These are phyloP conservation scores for Margarornis squamiger DNA, from an alignment of 2,797 vertebrate species.

Conservation along the genomic window DNA sequence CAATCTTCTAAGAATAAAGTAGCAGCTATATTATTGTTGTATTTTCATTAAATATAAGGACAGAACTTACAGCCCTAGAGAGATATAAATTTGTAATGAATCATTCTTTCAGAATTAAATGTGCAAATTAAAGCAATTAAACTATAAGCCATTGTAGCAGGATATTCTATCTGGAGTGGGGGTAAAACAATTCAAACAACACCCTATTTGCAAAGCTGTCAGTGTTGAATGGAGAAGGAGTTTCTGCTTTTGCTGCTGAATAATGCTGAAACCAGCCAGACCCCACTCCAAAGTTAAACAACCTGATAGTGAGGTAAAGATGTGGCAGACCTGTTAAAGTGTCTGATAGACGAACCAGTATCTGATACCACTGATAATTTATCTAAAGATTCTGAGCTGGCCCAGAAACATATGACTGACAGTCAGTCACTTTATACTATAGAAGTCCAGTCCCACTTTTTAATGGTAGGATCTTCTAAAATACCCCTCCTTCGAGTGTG, in stretches of 20 bases:
- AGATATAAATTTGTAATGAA: conserved; percentile 62
- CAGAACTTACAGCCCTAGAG: conserved; percentile 19
- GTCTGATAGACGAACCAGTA: not conserved
- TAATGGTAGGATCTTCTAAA: not conserved
- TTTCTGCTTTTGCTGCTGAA: not conserved
- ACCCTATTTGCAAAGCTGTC: not conserved
- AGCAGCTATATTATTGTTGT: conserved; percentile 53
- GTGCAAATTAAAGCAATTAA: conserved; percentile 73
- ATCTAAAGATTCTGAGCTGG: not conserved
- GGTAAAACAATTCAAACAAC: not conserved
- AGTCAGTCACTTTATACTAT: not conserved
- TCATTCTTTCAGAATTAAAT: conserved; percentile 70
- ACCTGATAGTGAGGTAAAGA: not conserved
- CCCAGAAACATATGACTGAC: not conserved
- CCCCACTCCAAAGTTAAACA: not conserved
- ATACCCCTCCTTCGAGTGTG: not conserved
- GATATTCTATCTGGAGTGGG: not conserved
- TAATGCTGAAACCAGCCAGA: not conserved
- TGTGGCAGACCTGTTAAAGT: not conserved
- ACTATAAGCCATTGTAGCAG: conserved; percentile 9
- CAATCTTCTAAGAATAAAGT: conserved; percentile 42
- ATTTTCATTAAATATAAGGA: conserved; percentile 47
- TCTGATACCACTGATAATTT: not conserved
- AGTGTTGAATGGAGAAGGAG: not conserved
- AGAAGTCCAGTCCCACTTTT: not conserved